A percentile compares a stretch with the other conserved stretches of the same genome.
These are phyloP conservation scores for Himantopus leucocephalus DNA, from an alignment of 2,113 vertebrate species.

Conservation along the genomic window DNA sequence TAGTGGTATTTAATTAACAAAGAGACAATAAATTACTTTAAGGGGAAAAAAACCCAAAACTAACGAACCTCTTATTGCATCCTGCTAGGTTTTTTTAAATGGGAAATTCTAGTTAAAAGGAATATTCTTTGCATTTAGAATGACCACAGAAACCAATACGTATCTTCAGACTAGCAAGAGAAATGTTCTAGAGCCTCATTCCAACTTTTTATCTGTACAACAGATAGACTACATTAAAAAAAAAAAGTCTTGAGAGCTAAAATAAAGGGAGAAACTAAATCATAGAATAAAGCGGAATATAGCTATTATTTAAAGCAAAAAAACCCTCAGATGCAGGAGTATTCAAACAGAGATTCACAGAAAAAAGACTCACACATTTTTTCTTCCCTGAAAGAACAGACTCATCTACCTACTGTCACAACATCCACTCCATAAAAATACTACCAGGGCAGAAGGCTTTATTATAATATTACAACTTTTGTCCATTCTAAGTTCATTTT, in stretches of 20 bases:
- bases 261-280: not conserved
- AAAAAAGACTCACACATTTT: not conserved
- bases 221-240: not conserved
- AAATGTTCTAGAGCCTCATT: not conserved
- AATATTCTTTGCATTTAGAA: not conserved
- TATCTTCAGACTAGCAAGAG: not conserved
- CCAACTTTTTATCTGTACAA: not conserved
- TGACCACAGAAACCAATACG: not conserved
- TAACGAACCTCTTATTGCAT: not conserved
- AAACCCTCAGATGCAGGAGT: not conserved
- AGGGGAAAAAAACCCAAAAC: not conserved
- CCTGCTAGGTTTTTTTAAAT: not conserved
- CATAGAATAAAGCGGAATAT: not conserved
- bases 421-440: not conserved
- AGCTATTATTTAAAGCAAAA: not conserved
- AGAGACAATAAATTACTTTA: not conserved
- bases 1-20: slow-evolving; percentile 19
- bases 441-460: not conserved
- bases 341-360: not conserved
- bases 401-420: not conserved
- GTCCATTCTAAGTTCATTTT: not conserved
- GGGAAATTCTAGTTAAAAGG: not conserved
- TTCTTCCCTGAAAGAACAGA: not conserved
- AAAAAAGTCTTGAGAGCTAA: not conserved
- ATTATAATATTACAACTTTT: not conserved